Evolutionary conservation across 2,113 vertebrate species (phyloP).

Genomic region (Phalacrocorax pelagicus): DNA sequence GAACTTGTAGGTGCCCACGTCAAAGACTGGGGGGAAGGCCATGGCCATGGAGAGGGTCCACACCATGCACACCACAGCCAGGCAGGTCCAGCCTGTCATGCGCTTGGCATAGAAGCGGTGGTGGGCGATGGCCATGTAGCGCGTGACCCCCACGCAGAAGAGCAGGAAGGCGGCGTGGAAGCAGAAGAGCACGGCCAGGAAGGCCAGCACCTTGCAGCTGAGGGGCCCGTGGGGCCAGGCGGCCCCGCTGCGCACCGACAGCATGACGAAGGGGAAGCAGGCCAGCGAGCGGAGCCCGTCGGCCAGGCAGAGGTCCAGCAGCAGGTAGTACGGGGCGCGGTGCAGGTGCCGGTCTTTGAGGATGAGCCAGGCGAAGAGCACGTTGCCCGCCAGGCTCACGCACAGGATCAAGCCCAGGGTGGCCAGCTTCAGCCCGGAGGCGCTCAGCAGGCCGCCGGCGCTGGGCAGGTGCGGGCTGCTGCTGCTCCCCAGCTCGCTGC

Average conservation of each 20-base stretch:
- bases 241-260: constrained; percentile 85
- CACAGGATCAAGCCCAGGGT: constrained; percentile 89
- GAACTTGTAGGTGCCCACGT: constrained; percentile 91
- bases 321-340: constrained; percentile 92
- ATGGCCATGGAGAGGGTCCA: constrained; percentile 95
- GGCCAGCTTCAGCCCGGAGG: constrained; percentile 86
- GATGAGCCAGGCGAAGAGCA: constrained; percentile 87
- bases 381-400: constrained; percentile 89
- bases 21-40: constrained; percentile 94
- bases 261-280: constrained; percentile 95
- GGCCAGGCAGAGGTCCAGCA: constrained; percentile 92
- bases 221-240: constrained; percentile 85
- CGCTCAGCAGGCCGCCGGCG: constrained; percentile 78
- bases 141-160: constrained; percentile 92
- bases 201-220: constrained; percentile 92
- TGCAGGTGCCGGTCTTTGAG: constrained; percentile 89
- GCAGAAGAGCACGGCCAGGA: constrained; percentile 92
- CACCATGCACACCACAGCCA: constrained; percentile 90
- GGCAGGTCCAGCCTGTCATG: constrained; percentile 91
- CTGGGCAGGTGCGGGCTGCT: constrained; percentile 83
- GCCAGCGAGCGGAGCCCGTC: constrained; percentile 90
- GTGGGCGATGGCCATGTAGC: constrained; percentile 97
- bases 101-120: constrained; percentile 95
- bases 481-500: constrained; percentile 80
- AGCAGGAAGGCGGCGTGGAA: constrained; percentile 96